Evolutionary conservation across 1,140 invertebrate species (phyloP), one percentile per base, ranked within the genome.

Genomic region (Steinernema khuongi): DNA sequence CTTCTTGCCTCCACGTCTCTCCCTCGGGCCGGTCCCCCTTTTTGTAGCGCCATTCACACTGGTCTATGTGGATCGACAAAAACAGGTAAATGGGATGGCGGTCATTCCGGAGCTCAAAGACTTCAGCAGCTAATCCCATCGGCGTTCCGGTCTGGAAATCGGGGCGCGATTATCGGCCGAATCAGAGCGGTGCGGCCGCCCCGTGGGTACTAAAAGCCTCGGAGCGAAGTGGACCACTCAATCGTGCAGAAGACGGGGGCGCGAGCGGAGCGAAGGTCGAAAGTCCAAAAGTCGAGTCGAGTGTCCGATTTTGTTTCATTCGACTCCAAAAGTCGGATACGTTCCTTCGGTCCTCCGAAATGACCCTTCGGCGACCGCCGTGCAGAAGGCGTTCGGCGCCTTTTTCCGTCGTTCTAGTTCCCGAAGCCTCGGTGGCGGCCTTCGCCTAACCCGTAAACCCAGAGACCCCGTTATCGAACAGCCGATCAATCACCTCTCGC

Each of bases 391-490:
- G 14, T 7, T 14, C 7, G 50, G 14, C 50, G 7, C 50, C 50
- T 14, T 22, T 60, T 14, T n/a, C 50, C 50, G 50, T 60, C 50
- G 26, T 22, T 14, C 50, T 60, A n/a, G 22, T 60, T 41, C 36
- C n/a, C n/a, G n/a, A n/a, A n/a, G n/a, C n/a, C 36, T 41, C n/a
- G 14, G 14, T 22, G 11, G 19, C 50, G 50, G 14, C 50, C 50
- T 60, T 60, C 11, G 50, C 11, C 22, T 41, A 41, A 26, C 14
- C 50, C 22, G 50, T 60, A 60, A 60, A 60, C 50, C 50, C 26
- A 60, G 50, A 60, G 50, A 60, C 50, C 50, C 26, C 11, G 50
- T 60, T 60, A 60, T 60, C 50, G 50, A 60, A 60, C 50, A 60
- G 50, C 50, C 50, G 50, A 60, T 60, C 50, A 60, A 60, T 60